Evolutionary conservation across 2,113 vertebrate genomes (phyloP), one percentile per base, ranked within the genome.

Genomic region (Oryzias curvinotus): DNA sequence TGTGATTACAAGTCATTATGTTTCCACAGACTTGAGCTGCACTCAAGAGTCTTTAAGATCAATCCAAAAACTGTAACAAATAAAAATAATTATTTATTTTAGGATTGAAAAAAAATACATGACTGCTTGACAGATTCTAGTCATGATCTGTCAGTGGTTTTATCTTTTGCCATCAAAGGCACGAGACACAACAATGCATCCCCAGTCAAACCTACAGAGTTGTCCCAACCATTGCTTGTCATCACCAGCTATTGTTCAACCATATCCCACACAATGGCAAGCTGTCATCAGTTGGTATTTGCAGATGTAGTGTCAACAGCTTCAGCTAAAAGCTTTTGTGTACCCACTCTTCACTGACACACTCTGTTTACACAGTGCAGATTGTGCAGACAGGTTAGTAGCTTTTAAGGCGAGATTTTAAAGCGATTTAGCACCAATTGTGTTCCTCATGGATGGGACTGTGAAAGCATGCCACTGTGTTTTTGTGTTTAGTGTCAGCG

Each of bases 161-260:
- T 28, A 14, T 23, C 6, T 4, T 30, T 55, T 26, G 21, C 30
- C 36, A 26, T 63, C 23, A 57, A 51, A 47, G 10, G 25, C 50
- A 47, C 30, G 41, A 64, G 56, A 62, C 54, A 56, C 54, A 71
- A 65, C 62, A 75, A 17, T 46, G 16, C 7, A 5, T 16, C 8
- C 3, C 14, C 4, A 19, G 62, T 56, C 61, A 41, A 72, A 70
- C 58, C 45, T 2, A 17, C 5, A 49, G 48, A 26, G 50, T 28
- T 47, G 53, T 14, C 21, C 28, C 43, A 41, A 41, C 50, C 21
- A 43, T 5, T 15, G 43, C n/a, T 56, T 80, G 71, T 80, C 78
- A 77, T 77, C 81, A 77, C 36, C 50, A 25, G 63, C 62, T 57
- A 69, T 62, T 81, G 69, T 77, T 81, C n/a, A 68, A 57, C 46